A percentile compares a stretch with the other conserved stretches of the same genome.
phyloP scores from a whole-genome alignment of 2,797 vertebrate genomes.

The Hyperoplus lanceolatus region DNA sequence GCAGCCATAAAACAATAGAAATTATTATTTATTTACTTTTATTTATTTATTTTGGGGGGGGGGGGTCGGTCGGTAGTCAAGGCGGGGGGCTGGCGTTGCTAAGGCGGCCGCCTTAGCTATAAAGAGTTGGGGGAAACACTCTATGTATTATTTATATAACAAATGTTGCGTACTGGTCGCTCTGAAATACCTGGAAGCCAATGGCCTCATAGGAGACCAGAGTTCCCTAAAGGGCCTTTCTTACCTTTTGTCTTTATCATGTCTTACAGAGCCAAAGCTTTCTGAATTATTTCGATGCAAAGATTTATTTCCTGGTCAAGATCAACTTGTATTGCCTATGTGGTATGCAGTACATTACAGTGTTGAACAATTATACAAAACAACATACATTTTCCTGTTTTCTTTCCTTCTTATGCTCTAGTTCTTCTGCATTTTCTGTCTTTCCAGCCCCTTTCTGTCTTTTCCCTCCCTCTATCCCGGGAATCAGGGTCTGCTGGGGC shows the following conservation, averaged over 20 bases:
- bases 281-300: background rate
- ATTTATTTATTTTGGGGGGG: too few species aligned
- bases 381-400: slow-evolving; percentile 1
- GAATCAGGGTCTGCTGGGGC: slow-evolving; percentile 79
- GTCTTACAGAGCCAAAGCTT: background rate
- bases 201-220: slow-evolving; percentile 27
- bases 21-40: too few species aligned
- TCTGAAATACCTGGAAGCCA: slow-evolving; percentile 46
- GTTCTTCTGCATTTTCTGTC: slow-evolving; percentile 57
- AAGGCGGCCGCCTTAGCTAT: too few species aligned
- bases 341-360: slow-evolving; percentile 9
- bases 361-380: slow-evolving; percentile 26
- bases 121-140: background rate
- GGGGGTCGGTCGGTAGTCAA: too few species aligned
- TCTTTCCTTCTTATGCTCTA: slow-evolving; percentile 30
- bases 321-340: background rate
- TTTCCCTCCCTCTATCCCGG: slow-evolving; percentile 61
- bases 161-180: slow-evolving; percentile 47
- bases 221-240: slow-evolving; percentile 7
- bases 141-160: slow-evolving; percentile 47
- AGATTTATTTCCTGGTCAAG: slow-evolving; percentile 19
- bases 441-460: slow-evolving; percentile 49
- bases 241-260: slow-evolving; percentile 22
- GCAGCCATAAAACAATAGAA: too few species aligned
- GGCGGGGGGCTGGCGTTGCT: too few species aligned